Evolutionary conservation across 2,888 invertebrate genomes (phyloP).

Genomic region (Orthosia incerta): DNA sequence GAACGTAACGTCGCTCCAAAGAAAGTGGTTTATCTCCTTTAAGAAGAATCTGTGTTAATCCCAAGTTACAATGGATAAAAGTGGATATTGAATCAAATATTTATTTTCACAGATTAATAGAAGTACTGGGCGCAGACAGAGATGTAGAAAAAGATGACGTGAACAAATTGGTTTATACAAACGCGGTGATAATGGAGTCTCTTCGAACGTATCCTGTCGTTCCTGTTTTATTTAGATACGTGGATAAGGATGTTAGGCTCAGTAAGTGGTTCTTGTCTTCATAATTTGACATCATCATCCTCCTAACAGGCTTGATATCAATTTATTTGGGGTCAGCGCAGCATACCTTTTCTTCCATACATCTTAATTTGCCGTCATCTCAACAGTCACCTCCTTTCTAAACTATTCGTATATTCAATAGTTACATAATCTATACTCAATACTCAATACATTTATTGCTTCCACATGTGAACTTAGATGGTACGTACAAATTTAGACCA

Average conservation of each 20-base stretch:
- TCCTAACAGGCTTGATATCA: neutral
- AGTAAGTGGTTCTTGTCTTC: slow-evolving; percentile 5
- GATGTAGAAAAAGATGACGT: slow-evolving; percentile 27
- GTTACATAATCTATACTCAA: no score
- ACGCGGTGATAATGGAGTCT: slow-evolving; percentile 41
- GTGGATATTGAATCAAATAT: no score
- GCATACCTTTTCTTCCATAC: neutral
- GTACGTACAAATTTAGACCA: no score
- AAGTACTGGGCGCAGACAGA: slow-evolving; percentile 19
- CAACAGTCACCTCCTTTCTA: no score
- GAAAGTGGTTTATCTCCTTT: no score
- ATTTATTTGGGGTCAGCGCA: neutral
- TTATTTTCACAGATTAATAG: slow-evolving; percentile 14
- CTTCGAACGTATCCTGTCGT: slow-evolving; percentile 9
- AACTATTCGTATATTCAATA: no score
- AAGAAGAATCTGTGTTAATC: no score
- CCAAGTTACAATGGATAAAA: no score
- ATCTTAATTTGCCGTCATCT: no score
- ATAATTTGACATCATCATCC: neutral
- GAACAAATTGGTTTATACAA: slow-evolving; percentile 41
- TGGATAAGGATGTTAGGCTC: slow-evolving; percentile 20
- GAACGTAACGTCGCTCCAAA: no score
- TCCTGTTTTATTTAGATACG: neutral
- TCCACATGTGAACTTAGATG: no score
- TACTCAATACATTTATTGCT: no score